Base-by-base conservation (phyloP, 2,888 invertebrate species). In the Sphaeridia pumilis region DNA sequence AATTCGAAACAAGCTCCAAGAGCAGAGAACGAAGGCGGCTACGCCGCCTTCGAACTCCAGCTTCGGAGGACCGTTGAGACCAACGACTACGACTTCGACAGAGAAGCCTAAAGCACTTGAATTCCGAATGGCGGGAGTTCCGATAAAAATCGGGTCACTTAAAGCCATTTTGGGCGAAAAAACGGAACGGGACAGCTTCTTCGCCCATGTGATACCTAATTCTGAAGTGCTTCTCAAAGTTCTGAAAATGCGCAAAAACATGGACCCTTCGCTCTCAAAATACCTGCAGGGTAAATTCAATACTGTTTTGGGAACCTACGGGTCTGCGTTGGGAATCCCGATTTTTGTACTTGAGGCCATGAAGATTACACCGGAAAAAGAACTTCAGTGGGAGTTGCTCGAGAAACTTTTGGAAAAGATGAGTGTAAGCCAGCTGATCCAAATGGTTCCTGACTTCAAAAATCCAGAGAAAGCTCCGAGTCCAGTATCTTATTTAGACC, bases 211-310 rank as follows among this genome's bases (percentile, higher is more conserved):
- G 3, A 28, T 55, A 14, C 55, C 55, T 3, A 51, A 51, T 24
- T 46, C 55, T 5, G 34, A 51, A 35, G 50, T 51, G 14, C 47
- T 55, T 2, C 28, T 26, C 2, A 52, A 52, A 38, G 17, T 55
- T 4, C 31, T 48, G 5, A 17, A 36, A 27, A 59, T 65, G 34
- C 52, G 58, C 12, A 58, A 58, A 4, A 54, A 57, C 10, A 46
- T 65, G 54, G 59, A 65, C 26, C 65, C 65, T 1, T 50, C 36
- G 7, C 45, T 65, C 22, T 46, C 58, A 27, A 52, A 55, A 2
- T 62, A 57, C 46, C 49, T 65, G 14, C 60, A 60, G 2, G 48
- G 52, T 5, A 65, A 58, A 45, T 65, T 59, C 57, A 65, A 65
- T 48, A 57, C 54, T 21, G 58, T 65, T 22, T 36, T 64, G 20